Evolutionary conservation across 2,113 vertebrate species (phyloP).

Genomic region (Engystomops pustulosus): DNA sequence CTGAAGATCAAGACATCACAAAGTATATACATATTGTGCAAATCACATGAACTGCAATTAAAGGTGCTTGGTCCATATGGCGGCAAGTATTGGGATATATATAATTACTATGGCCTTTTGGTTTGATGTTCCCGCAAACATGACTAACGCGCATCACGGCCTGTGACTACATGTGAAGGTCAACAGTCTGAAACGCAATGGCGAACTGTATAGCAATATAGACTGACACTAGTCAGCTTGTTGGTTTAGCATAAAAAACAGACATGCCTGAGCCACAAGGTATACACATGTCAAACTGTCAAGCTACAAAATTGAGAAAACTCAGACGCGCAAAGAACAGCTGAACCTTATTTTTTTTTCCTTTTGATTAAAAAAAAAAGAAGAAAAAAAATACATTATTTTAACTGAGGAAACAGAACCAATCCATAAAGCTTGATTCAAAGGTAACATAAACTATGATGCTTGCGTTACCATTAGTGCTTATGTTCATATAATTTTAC

Average conservation of each 20-base stretch:
- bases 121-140: constrained; percentile 66
- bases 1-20: constrained; percentile 5
- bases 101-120: constrained; percentile 53
- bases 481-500: constrained; percentile 63
- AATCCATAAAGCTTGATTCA: constrained; percentile 68
- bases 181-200: constrained; percentile 64
- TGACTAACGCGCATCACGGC: constrained; percentile 67
- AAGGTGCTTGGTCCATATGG: constrained; percentile 49
- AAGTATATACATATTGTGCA: constrained; percentile 51
- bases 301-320: constrained; percentile 76
- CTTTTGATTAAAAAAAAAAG: constrained; percentile 15
- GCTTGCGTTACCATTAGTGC: constrained; percentile 67
- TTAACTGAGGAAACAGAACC: constrained; percentile 69
- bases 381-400: constrained; percentile 60
- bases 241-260: constrained; percentile 83
- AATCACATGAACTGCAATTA: constrained; percentile 42
- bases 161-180: constrained; percentile 74
- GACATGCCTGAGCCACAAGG: constrained; percentile 80
- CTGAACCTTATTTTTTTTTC: constrained; percentile 34
- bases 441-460: constrained; percentile 65
- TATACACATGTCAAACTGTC: constrained; percentile 80
- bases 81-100: constrained; percentile 17
- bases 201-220: constrained; percentile 65
- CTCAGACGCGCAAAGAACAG: constrained; percentile 65
- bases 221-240: constrained; percentile 74